phyloP scores from a whole-genome alignment of 2,113 vertebrate genomes.

The Percina caprodes region DNA sequence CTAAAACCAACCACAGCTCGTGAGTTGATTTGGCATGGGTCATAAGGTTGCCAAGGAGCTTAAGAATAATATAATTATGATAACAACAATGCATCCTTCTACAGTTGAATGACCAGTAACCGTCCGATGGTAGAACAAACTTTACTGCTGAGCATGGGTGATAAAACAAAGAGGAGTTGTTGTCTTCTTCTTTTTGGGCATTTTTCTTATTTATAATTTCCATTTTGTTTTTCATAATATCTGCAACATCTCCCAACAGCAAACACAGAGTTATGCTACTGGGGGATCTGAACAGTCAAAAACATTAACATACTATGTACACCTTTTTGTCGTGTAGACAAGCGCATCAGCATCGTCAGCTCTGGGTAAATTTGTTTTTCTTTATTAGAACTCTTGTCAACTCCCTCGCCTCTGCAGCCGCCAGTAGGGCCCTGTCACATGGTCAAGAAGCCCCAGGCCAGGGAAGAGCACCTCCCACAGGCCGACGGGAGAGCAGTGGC shows the following conservation, averaged over 20 bases:
- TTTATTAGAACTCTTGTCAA: constrained; percentile 94
- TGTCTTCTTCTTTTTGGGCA: constrained; percentile 79
- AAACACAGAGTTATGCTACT: constrained; percentile 85
- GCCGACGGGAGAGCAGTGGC: constrained; percentile 82
- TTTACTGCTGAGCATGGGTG: constrained; percentile 92
- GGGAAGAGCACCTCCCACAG: constrained; percentile 65
- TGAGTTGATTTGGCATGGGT: constrained; percentile 90
- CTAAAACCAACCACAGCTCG: constrained; percentile 91
- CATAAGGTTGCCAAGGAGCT: constrained; percentile 85
- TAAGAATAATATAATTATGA: constrained; percentile 87
- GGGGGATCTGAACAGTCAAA: constrained; percentile 96
- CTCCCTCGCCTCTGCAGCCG: constrained; percentile 95
- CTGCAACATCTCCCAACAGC: constrained; percentile 93
- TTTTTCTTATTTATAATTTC: constrained; percentile 80
- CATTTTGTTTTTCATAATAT: constrained; percentile 87
- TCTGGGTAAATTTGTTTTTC: constrained; percentile 83
- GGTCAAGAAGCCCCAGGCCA: constrained; percentile 83
- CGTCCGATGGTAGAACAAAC: constrained; percentile 92
- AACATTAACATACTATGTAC: constrained; percentile 99
- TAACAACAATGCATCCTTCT: constrained; percentile 84
- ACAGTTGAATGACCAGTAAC: constrained; percentile 90
- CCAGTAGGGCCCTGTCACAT: constrained; percentile 92
- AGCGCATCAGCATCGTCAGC: constrained; percentile 91
- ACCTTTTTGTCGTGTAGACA: constrained; percentile 97
- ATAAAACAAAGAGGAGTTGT: constrained; percentile 90